Conservation (phyloP, 2,797 vertebrate species). For the Bradypodion ventrale region DNA sequence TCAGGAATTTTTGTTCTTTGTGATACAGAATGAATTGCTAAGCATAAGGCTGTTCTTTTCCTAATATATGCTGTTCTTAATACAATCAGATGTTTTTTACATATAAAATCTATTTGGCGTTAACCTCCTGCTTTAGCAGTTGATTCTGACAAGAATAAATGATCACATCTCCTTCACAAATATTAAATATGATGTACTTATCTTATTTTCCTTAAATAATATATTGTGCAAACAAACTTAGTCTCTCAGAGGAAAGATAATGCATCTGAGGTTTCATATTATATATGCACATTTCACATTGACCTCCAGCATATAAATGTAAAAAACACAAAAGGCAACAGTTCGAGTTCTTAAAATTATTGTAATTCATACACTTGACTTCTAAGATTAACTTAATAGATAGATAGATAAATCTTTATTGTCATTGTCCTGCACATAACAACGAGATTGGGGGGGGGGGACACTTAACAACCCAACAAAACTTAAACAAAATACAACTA, state of each 20-base stretch:
- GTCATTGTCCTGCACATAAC: no score
- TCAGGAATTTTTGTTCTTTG: conserved; percentile 8
- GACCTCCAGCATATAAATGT: neutral
- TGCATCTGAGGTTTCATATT: neutral
- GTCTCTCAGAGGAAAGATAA: neutral
- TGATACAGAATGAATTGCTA: neutral
- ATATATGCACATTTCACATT: neutral
- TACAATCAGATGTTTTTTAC: neutral
- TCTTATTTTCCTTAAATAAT: neutral
- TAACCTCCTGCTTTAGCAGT: neutral
- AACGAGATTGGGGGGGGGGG: no score
- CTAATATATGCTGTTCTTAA: neutral
- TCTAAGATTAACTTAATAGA: neutral
- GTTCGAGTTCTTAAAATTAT: neutral
- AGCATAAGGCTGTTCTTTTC: neutral
- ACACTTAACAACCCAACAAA: no score
- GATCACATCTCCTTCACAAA: neutral
- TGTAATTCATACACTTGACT: neutral
- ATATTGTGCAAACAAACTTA: neutral
- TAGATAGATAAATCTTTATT: no score
- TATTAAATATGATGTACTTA: neutral
- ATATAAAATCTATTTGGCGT: neutral
- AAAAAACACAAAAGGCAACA: neutral
- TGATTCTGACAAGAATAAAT: neutral
- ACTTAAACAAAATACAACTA: no score